Evolutionary conservation across 1,140 invertebrate species (phyloP).

Genomic region (Micrasema longulum): DNA sequence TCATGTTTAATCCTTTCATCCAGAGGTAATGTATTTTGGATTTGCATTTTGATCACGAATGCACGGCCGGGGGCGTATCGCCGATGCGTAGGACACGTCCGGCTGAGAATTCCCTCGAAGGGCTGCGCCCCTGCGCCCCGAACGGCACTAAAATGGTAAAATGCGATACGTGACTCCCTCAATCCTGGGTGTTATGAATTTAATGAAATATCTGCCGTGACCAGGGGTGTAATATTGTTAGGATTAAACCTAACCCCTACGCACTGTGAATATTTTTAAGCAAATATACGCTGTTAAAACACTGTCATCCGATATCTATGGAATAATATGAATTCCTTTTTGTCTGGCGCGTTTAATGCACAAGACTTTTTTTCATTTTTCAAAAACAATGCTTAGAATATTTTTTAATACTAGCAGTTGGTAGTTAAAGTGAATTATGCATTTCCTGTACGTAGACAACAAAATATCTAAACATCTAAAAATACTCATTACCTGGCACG

Average conservation of each 20-base stretch:
- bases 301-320: not conserved
- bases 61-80: slow-evolving; percentile 18
- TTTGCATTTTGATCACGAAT: slow-evolving; percentile 36
- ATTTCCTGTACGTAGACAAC: no score
- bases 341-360: not conserved
- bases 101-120: slow-evolving; percentile 30
- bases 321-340: slow-evolving; percentile 1
- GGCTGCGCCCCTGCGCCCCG: slow-evolving; percentile 22
- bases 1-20: slow-evolving; percentile 32
- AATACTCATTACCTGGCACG: no score
- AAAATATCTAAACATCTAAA: no score
- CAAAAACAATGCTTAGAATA: no score
- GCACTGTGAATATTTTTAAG: slow-evolving; percentile 42
- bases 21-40: slow-evolving; percentile 18
- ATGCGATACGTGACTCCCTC: slow-evolving; percentile 46
- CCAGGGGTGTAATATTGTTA: slow-evolving; percentile 41
- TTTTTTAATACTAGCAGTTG: no score
- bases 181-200: slow-evolving; percentile 46
- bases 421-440: no score
- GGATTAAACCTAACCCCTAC: slow-evolving; percentile 33
- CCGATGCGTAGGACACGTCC: slow-evolving; percentile 34
- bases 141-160: slow-evolving; percentile 39
- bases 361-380: not conserved
- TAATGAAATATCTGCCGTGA: slow-evolving; percentile 50
- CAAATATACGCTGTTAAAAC: slow-evolving; percentile 7